Conservation (phyloP, 2,797 vertebrate genomes). For the Apodemus agrarius region DNA sequence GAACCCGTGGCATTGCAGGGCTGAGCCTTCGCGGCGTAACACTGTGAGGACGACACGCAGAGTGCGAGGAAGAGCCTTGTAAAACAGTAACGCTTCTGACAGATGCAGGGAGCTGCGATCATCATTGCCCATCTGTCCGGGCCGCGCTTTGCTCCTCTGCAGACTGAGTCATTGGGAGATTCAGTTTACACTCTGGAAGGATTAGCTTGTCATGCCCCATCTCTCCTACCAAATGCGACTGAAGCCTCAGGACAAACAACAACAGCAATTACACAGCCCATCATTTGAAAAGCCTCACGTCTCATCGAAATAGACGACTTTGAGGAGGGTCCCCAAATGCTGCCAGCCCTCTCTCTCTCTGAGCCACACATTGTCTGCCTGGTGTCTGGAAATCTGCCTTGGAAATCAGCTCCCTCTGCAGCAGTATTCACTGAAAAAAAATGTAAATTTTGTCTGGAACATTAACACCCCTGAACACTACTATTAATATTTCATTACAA, state of each 20-base stretch:
- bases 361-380: not conserved
- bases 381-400: not conserved
- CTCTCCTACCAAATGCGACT: not conserved
- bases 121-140: not conserved
- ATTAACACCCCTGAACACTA: not conserved
- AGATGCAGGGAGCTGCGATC: not conserved
- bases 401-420: not conserved
- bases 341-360: not conserved
- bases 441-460: not conserved
- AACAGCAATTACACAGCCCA: not conserved
- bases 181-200: not conserved
- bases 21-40: not conserved
- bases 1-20: not conserved
- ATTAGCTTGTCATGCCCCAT: not conserved
- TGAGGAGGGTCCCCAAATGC: not conserved
- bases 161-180: conserved; percentile 36
- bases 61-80: conserved; percentile 1
- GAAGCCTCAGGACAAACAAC: not conserved
- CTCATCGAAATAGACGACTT: not conserved
- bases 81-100: not conserved
- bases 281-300: not conserved
- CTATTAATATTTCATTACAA: conserved; percentile 34
- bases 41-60: not conserved
- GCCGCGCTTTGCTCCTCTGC: conserved; percentile 19
- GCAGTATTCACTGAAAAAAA: not conserved